Percentiles rank a stretch among this genome's conserved stretches.
These are phyloP conservation scores for Melipona bicolor DNA, from an alignment of 2,888 invertebrate species.

Conservation along the genomic window DNA sequence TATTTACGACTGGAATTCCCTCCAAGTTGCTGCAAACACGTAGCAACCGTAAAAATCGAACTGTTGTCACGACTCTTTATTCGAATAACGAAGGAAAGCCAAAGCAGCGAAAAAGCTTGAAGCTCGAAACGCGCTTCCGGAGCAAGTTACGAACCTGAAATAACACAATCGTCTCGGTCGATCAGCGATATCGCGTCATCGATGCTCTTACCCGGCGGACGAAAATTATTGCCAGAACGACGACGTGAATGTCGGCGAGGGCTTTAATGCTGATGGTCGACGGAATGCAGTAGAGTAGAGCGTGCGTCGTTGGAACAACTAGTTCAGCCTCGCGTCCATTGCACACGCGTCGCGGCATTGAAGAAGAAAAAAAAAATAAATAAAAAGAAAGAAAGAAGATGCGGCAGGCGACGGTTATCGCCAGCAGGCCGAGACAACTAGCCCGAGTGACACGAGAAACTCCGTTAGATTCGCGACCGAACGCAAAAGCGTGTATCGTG, in stretches of 20 bases:
- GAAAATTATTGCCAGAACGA: constrained; percentile 61
- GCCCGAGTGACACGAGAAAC: constrained; percentile 53
- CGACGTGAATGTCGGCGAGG: constrained; percentile 62
- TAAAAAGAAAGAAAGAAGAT: not conserved
- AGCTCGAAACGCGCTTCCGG: constrained; percentile 50
- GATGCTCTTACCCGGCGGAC: constrained; percentile 51
- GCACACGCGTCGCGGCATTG: not conserved
- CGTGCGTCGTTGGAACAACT: constrained; percentile 58
- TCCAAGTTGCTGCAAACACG: no score
- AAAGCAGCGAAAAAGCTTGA: constrained; percentile 5
- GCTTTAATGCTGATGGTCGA: constrained; percentile 34
- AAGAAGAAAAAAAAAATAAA: not conserved
- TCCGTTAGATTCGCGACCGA: constrained; percentile 55
- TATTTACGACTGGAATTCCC: no score
- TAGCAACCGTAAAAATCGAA: no score
- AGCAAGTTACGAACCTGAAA: no score
- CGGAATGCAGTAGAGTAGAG: constrained; percentile 54
- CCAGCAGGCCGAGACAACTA: constrained; percentile 24
- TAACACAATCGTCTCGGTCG: no score
- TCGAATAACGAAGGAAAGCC: not conserved
- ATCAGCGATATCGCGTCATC: constrained; percentile 54
- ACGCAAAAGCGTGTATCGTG: constrained; percentile 38
- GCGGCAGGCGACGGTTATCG: not conserved
- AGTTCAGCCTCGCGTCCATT: constrained; percentile 55
- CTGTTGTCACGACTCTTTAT: no score